A percentile compares a stretch with the other conserved stretches of the same genome.
Conservation (phyloP, 2,888 invertebrate genomes). For the Leptinotarsa rubiginosa region DNA sequence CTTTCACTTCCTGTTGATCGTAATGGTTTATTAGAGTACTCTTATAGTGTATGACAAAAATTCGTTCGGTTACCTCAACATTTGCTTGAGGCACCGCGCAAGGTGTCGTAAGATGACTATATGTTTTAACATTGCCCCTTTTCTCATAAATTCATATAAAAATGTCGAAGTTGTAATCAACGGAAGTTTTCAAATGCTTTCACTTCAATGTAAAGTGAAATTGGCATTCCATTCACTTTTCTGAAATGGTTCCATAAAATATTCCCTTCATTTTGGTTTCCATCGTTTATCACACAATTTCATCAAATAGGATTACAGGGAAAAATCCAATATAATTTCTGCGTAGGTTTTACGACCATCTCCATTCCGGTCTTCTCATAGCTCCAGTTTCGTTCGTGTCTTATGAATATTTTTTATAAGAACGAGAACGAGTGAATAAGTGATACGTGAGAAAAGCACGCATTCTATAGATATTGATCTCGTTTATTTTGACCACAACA, state of each 20-base stretch:
- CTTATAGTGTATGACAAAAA: too few species aligned
- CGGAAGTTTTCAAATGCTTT: too few species aligned
- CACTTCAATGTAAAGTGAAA: background rate
- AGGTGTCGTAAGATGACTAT: too few species aligned
- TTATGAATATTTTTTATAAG: conserved; percentile 3
- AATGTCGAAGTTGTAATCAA: too few species aligned
- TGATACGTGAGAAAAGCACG: background rate
- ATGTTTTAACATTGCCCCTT: too few species aligned
- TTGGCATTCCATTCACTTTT: background rate
- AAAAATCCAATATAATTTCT: conserved; percentile 23
- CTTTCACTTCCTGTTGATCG: too few species aligned
- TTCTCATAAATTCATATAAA: too few species aligned
- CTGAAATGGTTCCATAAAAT: background rate
- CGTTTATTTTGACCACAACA: background rate
- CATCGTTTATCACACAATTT: background rate
- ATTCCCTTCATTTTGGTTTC: conserved; percentile 1
- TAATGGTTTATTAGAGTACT: too few species aligned
- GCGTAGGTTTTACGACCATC: conserved; percentile 1
- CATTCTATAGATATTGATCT: conserved; percentile 10
- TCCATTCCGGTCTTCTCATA: background rate
- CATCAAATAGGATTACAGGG: conserved; percentile 9
- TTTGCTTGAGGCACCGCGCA: too few species aligned
- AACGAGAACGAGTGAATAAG: background rate
- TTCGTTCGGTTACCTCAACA: too few species aligned
- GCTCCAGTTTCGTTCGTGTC: conserved; percentile 6